Evolutionary conservation across 2,888 invertebrate species (phyloP), one percentile per base, ranked within the genome.

Genomic region (Lottia gigantea): DNA sequence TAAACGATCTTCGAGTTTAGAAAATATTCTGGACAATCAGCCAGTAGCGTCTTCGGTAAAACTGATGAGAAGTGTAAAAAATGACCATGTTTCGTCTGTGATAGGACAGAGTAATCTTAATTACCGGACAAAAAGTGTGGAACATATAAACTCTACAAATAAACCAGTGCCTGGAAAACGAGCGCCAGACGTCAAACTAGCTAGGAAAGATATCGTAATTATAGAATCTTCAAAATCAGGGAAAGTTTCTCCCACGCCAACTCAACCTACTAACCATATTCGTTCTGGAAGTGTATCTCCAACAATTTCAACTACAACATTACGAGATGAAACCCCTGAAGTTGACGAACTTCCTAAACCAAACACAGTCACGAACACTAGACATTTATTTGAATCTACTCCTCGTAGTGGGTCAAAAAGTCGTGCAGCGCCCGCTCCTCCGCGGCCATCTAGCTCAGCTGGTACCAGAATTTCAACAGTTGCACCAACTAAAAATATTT

Each of bases 281-380:
- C 25, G 61, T 46, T 62, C 62, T 25, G n/a, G 68, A 62, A 63
- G 55, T 23, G 19, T 23, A 12, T 55, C 55, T 23, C 55, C 55
- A 23, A 19, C 19, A 23, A 23, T 19, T 19, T 11, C 14, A 23
- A 55, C 23, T 6, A 55, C 55, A 23, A 23, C 12, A 12, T 1
- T 55, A 46, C 67, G 65, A 16, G 72, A 70, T 2, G 69, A 70
- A 25, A 62, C 23, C 11, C 55, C 14, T 6, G 46, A 70, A 14
- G 19, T 70, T 4, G 76, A 80, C 75, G 95, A 95, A 83, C 91
- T 95, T 66, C 96, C 96, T 1, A 95, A 96, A 23, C 93, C 94
- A 0, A 96, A 96, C 90, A 92, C 95, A 78, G 96, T 96, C 73
- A 94, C 94, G 82, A 93, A 95, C 74, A 93, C 95, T 16, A 91